Evolutionary conservation across 2,797 vertebrate genomes (phyloP), one percentile per base, ranked within the genome.

Genomic region (Macropodus opercularis): DNA sequence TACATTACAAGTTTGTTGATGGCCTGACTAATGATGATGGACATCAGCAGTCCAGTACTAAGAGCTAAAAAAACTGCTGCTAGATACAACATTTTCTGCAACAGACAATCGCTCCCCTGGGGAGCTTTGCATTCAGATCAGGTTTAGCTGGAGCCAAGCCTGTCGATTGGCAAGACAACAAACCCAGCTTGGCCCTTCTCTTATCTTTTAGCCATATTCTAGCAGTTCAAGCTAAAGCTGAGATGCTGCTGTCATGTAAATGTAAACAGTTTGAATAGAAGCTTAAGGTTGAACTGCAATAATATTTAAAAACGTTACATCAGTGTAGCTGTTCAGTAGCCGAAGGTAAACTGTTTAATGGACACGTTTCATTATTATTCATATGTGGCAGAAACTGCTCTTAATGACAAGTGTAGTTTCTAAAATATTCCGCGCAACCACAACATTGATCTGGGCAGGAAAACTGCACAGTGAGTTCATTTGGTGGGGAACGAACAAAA

Each of bases 131-230:
- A 77, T 79, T 82, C 47, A 60, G 52, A 75, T 75, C 69, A 75
- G 68, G 44, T 79, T 81, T 62, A 65, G 36, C 50, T 75, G 72
- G 76, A 83, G 63, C 65, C 50, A 66, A 77, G 53, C 24, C 60
- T 63, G 68, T 62, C 64, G 15, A 76, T 42, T 84, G 78, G 79
- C 66, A 80, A 71, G 69, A 70, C 71, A 75, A 65, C 69, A 81
- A 77, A 78, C 78, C 73, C 47, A 7, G 54, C 63, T 67, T 57
- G 62, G 52, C n/a, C 54, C 36, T 53, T 63, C 68, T 76, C 61
- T 80, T 80, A 77, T 80, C 69, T 75, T 29, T 63, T 50, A 62
- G 31, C 47, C 66, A 18, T 19, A 60, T 69, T 80, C 53, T 83
- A 63, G 71, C 68, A 59, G 42, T 68, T 59, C 31, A 22, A 58